Conservation (phyloP, 2,888 invertebrate species). For the Crocallis elinguaria region DNA sequence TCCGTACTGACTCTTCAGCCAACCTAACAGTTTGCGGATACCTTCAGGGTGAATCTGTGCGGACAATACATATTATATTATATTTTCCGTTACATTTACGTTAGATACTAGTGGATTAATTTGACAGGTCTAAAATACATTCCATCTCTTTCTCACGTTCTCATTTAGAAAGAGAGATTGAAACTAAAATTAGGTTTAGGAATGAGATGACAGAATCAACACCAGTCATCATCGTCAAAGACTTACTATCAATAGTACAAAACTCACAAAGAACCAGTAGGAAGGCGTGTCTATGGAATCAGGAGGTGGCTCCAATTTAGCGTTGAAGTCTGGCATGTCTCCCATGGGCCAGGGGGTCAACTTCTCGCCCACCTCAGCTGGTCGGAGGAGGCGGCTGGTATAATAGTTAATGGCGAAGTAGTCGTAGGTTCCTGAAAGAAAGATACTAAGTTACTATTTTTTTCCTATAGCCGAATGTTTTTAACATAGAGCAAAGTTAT, state of each 20-base stretch:
- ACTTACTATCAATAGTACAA: too few relatives aligned
- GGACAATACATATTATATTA: neutral
- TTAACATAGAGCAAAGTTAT: too few relatives aligned
- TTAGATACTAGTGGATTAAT: too few relatives aligned
- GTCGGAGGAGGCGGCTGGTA: conserved; percentile 60
- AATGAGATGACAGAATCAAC: too few relatives aligned
- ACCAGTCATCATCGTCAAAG: too few relatives aligned
- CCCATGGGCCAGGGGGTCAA: neutral
- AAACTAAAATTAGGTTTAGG: too few relatives aligned
- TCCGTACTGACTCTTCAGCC: conserved; percentile 58
- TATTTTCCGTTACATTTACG: too few relatives aligned
- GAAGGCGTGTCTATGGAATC: neutral
- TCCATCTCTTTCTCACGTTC: too few relatives aligned
- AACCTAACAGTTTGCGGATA: conserved; percentile 62
- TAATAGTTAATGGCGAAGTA: conserved; percentile 87
- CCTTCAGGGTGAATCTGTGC: conserved; percentile 59
- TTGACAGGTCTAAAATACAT: too few relatives aligned
- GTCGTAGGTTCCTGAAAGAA: conserved; percentile 74
- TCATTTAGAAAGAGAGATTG: too few relatives aligned
- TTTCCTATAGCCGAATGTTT: too few relatives aligned
- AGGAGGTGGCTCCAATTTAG: neutral
- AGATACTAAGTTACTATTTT: neutral
- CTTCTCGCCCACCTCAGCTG: conserved; percentile 22
- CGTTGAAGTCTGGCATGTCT: neutral
- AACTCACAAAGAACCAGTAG: conserved; percentile 1